Base-by-base conservation (phyloP, 2,888 invertebrate genomes). In the Andrena marginata region DNA sequence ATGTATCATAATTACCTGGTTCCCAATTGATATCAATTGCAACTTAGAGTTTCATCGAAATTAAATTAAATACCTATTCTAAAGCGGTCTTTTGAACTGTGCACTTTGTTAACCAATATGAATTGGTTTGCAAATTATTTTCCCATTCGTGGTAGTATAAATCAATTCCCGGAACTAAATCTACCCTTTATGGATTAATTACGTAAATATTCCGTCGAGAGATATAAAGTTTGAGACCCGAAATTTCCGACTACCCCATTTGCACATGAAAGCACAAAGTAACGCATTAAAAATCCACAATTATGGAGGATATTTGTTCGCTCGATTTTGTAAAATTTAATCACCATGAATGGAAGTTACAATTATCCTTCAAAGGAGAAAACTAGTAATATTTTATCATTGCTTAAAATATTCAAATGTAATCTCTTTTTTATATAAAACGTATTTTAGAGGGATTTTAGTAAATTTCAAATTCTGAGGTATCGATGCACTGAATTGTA, bases 71-170 rank as follows among this genome's bases (percentile, higher is more conserved):
- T 20, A 26, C 26, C 26, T 26, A 60, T 29, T 60, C 29, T 60
- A 20, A 29, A 26, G 29, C 29, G 16, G 60, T 31, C 26, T 60
- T 60, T 29, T 20, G 60, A 60, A 60, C n/a, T 60, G 60, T 16
- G 6, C 10, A 29, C 29, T 60, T 60, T 31, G 31, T 60, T 60
- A 60, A 29, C n/a, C 16, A 56, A 31, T 20, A 2, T 29, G 10
- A 60, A 60, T 60, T 60, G 29, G 10, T 60, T 29, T 60, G 29
- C 7, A 60, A 60, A 60, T 60, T 60, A 60, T 20, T 60, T 60
- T 26, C 29, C 60, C 60, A 60, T 60, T 29, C 60, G 60, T 60
- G 60, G 29, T 16, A 60, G 16, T 29, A 29, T 26, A 60, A 60
- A 60, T 60, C 29, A 29, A 16, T 20, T 13, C 60, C 7, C 13